phyloP scores from a whole-genome alignment of 1,140 invertebrate genomes.

The Drosophila nigrodunni region DNA sequence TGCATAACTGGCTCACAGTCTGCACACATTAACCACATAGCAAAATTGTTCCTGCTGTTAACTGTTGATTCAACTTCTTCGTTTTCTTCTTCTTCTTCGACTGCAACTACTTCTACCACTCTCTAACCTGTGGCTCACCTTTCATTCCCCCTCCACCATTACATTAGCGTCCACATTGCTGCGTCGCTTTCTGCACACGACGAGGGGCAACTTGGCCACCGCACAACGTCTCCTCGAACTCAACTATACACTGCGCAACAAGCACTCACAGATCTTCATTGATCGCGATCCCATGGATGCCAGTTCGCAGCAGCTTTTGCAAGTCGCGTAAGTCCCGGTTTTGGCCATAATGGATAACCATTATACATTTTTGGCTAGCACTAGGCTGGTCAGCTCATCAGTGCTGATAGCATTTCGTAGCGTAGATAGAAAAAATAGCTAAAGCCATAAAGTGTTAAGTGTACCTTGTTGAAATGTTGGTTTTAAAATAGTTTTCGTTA shows the following conservation, averaged over 20 bases:
- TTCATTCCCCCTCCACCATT: no score
- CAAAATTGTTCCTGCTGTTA: conserved; percentile 21
- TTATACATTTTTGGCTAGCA: not conserved
- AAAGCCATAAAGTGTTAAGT: no score
- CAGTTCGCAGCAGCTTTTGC: conserved; percentile 86
- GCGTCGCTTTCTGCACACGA: conserved; percentile 84
- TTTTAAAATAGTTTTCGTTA: no score
- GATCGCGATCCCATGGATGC: conserved; percentile 87
- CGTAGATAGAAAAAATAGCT: no score
- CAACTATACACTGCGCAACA: conserved; percentile 88
- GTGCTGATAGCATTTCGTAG: not conserved
- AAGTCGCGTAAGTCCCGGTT: conserved; percentile 85
- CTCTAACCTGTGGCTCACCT: not conserved
- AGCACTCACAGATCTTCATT: conserved; percentile 88
- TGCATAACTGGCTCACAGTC: conserved; percentile 48
- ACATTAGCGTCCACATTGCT: conserved; percentile 58
- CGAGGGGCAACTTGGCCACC: conserved; percentile 86
- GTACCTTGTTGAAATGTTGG: no score
- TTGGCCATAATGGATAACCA: not conserved
- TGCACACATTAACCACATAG: conserved; percentile 28
- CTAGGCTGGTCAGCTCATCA: not conserved
- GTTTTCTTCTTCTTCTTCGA: not conserved
- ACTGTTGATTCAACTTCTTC: not conserved
- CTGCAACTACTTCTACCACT: not conserved
- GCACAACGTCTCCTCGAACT: conserved; percentile 87